Conservation (phyloP, 1,140 invertebrate genomes). For the Drosophila lowei region DNA sequence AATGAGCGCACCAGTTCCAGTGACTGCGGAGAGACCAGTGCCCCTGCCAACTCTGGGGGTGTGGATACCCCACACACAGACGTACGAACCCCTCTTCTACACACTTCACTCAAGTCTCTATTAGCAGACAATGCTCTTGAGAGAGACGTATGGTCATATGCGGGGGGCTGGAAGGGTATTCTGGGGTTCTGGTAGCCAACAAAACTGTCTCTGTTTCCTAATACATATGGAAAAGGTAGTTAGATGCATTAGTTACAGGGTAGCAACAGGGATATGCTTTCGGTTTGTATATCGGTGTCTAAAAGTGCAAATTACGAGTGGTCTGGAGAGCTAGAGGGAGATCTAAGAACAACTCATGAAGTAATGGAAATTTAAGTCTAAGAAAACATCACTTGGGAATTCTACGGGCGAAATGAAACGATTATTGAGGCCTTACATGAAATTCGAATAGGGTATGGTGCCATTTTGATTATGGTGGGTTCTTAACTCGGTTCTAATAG, state of each 20-base stretch:
- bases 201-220: slow-evolving; percentile 47
- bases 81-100: neutral
- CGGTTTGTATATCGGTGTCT: too few relatives aligned
- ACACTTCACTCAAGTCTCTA: slow-evolving; percentile 81
- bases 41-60: slow-evolving; percentile 19
- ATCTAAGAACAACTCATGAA: too few relatives aligned
- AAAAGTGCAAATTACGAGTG: too few relatives aligned
- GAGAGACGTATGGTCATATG: neutral
- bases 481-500: too few relatives aligned
- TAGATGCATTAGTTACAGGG: slow-evolving; percentile 29
- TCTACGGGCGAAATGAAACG: too few relatives aligned
- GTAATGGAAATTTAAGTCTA: too few relatives aligned
- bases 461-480: too few relatives aligned
- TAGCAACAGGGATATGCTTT: neutral
- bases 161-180: slow-evolving; percentile 4
- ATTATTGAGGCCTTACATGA: too few relatives aligned
- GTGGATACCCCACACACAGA: neutral
- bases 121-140: slow-evolving; percentile 76
- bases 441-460: too few relatives aligned
- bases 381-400: too few relatives aligned
- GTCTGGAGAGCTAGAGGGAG: neutral
- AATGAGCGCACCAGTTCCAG: slow-evolving; percentile 29
- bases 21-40: slow-evolving; percentile 1
- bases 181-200: slow-evolving; percentile 29
- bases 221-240: slow-evolving; percentile 69